A percentile compares a stretch with the other conserved stretches of the same genome.
Evolutionary conservation across 2,113 vertebrate genomes (phyloP).

Genomic region (Lycaon pictus): DNA sequence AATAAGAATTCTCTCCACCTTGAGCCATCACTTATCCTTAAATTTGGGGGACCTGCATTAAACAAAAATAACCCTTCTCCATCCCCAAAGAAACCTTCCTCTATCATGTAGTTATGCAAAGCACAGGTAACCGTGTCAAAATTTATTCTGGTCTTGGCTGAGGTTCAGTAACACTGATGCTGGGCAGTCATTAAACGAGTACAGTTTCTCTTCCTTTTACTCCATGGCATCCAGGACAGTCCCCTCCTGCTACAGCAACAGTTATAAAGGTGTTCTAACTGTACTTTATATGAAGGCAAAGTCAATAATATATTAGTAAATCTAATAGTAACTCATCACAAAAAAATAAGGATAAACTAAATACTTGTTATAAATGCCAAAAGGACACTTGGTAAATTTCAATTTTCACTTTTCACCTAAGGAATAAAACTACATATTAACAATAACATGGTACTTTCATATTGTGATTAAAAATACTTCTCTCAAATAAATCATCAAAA

Average conservation of each 20-base stretch:
- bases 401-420: conserved; percentile 29
- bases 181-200: not conserved
- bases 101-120: not conserved
- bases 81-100: not conserved
- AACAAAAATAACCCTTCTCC: not conserved
- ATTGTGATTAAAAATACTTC: conserved; percentile 12
- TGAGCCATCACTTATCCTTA: not conserved
- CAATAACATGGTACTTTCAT: conserved; percentile 23
- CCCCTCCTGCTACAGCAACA: not conserved
- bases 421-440: conserved; percentile 15
- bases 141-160: not conserved
- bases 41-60: not conserved
- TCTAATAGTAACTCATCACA: conserved; percentile 24
- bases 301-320: not conserved
- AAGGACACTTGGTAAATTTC: conserved; percentile 24
- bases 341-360: conserved; percentile 25
- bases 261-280: not conserved
- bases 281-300: conserved; percentile 9
- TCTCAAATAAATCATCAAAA: conserved; percentile 33
- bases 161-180: not conserved
- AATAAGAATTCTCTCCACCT: not conserved
- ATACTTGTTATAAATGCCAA: conserved; percentile 26
- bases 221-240: not conserved
- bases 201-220: too few species aligned
- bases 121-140: not conserved